These are phyloP conservation scores for Perognathus longimembris DNA, from an alignment of 2,113 vertebrate species.

Conservation along the genomic window DNA sequence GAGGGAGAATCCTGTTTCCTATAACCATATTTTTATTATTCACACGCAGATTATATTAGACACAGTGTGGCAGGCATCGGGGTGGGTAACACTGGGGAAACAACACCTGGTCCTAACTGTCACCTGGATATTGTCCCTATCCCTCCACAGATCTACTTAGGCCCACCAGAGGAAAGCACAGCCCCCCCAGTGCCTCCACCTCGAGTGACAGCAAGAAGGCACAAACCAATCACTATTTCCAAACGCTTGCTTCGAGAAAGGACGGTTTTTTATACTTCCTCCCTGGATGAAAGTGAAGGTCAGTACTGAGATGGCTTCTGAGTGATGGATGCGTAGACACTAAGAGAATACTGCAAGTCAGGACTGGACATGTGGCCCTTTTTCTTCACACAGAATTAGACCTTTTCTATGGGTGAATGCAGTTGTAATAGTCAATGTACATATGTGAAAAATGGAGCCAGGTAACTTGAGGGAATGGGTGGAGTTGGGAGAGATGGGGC, in stretches of 20 bases:
- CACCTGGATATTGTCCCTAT: conserved; percentile 46
- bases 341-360: conserved; percentile 3
- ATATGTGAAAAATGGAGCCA: no score
- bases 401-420: not conserved
- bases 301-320: conserved; percentile 79
- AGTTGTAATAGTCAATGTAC: no score
- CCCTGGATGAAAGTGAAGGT: conserved; percentile 89
- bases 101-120: conserved; percentile 21
- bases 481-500: no score
- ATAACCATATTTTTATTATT: not conserved
- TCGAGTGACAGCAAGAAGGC: conserved; percentile 91
- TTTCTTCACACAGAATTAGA: not conserved
- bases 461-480: no score
- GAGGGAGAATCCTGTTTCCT: conserved; percentile 1
- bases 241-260: conserved; percentile 93
- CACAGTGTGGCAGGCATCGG: not conserved
- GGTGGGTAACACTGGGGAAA: not conserved
- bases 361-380: not conserved
- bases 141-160: conserved; percentile 92
- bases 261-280: conserved; percentile 86
- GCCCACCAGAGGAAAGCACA: conserved; percentile 91
- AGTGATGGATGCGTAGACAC: not conserved
- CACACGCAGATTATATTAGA: not conserved
- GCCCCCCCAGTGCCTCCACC: conserved; percentile 94
- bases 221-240: conserved; percentile 98